phyloP scores from a whole-genome alignment of 2,888 invertebrate genomes.

The Epinotia brunnichana region DNA sequence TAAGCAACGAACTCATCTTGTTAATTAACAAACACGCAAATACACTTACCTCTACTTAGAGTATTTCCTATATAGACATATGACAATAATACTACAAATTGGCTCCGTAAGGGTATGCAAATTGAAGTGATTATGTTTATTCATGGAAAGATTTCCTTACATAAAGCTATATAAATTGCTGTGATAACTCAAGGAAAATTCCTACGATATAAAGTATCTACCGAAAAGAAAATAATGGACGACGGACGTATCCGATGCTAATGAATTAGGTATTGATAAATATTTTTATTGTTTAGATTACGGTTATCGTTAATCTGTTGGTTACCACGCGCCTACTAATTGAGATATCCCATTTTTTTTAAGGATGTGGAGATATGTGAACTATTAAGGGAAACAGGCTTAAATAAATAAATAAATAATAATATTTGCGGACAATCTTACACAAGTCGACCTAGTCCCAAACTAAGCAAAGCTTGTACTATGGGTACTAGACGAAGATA shows the following conservation, averaged over 20 bases:
- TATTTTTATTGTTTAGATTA: no score
- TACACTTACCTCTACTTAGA: background rate
- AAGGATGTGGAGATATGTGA: no score
- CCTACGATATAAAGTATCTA: background rate
- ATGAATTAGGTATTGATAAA: background rate
- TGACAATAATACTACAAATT: constrained; percentile 22
- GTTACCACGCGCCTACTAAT: background rate
- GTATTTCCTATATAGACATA: constrained; percentile 24
- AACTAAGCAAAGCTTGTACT: no score
- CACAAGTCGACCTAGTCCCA: no score
- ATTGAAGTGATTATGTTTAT: background rate
- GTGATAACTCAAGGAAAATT: constrained; percentile 1
- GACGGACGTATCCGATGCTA: background rate
- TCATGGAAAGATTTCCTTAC: background rate
- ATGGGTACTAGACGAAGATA: no score
- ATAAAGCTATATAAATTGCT: background rate
- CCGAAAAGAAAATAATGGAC: background rate
- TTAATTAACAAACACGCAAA: constrained; percentile 25
- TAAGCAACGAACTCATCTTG: constrained; percentile 1
- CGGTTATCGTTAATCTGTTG: background rate
- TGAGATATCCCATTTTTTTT: no score
- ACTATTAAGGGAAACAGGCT: no score
- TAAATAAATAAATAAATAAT: no score
- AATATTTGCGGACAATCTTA: no score
- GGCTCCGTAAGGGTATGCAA: constrained; percentile 8